phyloP scores from a whole-genome alignment of 2,113 vertebrate genomes.

The Tamias sibiricus region DNA sequence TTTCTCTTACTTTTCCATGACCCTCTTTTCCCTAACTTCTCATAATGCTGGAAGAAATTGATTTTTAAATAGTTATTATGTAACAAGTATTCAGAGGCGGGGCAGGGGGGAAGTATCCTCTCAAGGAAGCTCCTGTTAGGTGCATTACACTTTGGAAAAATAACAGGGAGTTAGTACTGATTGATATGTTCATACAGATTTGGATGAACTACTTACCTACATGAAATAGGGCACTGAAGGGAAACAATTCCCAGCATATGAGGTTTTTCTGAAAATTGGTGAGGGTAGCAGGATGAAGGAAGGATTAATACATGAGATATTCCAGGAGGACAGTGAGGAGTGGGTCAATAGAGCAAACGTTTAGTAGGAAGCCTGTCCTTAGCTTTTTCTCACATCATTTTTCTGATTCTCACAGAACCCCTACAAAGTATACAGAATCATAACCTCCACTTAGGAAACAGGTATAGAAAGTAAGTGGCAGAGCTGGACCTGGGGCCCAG shows the following conservation, averaged over 20 bases:
- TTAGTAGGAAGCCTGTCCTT: background rate
- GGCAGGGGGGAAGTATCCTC: background rate
- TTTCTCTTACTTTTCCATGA: background rate
- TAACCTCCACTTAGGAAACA: slow-evolving; percentile 10
- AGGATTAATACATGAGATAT: background rate
- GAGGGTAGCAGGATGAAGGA: background rate
- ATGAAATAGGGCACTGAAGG: background rate
- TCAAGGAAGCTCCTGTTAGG: background rate
- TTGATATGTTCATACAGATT: background rate
- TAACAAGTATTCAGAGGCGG: background rate
- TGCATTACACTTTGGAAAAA: background rate
- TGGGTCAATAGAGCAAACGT: background rate
- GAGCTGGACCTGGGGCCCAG: background rate
- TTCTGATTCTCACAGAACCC: background rate
- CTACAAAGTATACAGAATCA: background rate
- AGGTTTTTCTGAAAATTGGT: background rate
- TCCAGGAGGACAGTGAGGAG: background rate
- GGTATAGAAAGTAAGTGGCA: background rate
- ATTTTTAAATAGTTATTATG: background rate
- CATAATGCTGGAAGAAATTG: background rate
- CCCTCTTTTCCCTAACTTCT: slow-evolving; percentile 27
- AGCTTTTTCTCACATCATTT: background rate
- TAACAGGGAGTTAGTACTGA: background rate
- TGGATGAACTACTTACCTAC: background rate
- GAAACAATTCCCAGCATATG: background rate